These are phyloP conservation scores for Odontocolon sp. DNA, from an alignment of 2,888 invertebrate genomes.

Conservation along the genomic window DNA sequence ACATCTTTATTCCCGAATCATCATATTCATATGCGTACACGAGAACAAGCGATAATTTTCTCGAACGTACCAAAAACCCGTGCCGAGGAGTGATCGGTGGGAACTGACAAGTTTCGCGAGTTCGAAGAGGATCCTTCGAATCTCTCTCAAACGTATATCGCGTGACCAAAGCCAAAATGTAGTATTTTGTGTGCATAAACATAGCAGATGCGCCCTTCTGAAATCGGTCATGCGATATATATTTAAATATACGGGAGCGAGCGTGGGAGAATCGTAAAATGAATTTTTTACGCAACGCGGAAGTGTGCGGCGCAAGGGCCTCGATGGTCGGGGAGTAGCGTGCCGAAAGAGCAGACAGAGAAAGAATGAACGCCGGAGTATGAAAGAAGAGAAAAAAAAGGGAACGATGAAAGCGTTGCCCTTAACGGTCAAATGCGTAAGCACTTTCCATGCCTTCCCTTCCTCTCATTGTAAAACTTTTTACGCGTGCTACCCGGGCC, in stretches of 20 bases:
- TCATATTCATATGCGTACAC: not conserved
- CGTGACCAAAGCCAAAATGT: not conserved
- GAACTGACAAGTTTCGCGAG: constrained; percentile 37
- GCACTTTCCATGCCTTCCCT: constrained; percentile 22
- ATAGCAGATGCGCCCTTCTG: not conserved
- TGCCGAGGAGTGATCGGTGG: constrained; percentile 7
- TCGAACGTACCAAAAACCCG: constrained; percentile 10
- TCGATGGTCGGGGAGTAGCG: not conserved
- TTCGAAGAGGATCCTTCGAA: not conserved
- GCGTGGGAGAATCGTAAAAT: constrained; percentile 48
- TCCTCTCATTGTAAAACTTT: constrained; percentile 47
- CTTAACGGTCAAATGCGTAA: constrained; percentile 36
- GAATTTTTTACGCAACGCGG: constrained; percentile 27
- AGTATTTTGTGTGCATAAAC: not conserved
- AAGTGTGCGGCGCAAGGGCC: not conserved
- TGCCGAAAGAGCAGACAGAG: constrained; percentile 8
- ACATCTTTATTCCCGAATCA: constrained; percentile 21
- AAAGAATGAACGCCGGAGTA: not conserved
- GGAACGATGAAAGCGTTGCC: constrained; percentile 18
- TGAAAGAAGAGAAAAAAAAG: not conserved
- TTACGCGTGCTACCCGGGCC: constrained; percentile 18
- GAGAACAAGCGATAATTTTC: constrained; percentile 27
- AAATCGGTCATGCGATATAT: not conserved
- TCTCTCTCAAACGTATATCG: not conserved
- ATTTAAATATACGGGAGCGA: constrained; percentile 30